Base-by-base conservation (phyloP, 2,113 vertebrate genomes). In the Ranitomeya variabilis region DNA sequence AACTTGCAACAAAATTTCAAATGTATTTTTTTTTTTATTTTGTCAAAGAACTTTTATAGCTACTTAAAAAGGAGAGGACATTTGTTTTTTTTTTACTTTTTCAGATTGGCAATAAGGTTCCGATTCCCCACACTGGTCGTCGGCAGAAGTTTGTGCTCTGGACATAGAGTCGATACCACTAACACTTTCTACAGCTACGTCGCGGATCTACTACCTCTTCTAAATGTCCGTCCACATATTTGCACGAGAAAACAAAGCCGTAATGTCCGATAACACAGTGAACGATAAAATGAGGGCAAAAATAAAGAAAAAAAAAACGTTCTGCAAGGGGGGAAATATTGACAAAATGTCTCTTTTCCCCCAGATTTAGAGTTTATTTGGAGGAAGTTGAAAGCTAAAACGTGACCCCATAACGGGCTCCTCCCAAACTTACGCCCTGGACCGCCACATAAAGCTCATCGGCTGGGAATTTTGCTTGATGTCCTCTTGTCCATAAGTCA, bases 41-140 rank as follows among this genome's bases (percentile, higher is more conserved):
- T 89, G 66, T 84, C 81, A 89, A 89, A 84, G 60, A 78, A 55
- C 73, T 89, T 87, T 83, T 83, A 67, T 78, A 78, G 81, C 87
- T 89, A 89, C 83, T 89, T 89, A 78, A 89, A 89, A 89, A 89
- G 81, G 73, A 84, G 77, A 89, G 71, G 78, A 84, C 67, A 64
- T 69, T 80, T 82, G 54, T 15, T 83, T 55, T 80, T 80, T 87
- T 57, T 7, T 19, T 74, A 4, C 37, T 76, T 57, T 57, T 64
- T 66, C 31, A 78, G 81, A 79, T 89, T 76, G 87, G 87, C 81
- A 89, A 89, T 89, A 84, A 89, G 81, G 87, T 57, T 73, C 11
- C 37, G 81, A 84, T 31, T 55, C 80, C 57, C 69, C 69, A 64
- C 80, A 54, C 45, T 45, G 37, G 1, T 66, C 86, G 26, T 59